Evolutionary conservation across 2,113 vertebrate genomes (phyloP).

Genomic region (Vulpes lagopus): DNA sequence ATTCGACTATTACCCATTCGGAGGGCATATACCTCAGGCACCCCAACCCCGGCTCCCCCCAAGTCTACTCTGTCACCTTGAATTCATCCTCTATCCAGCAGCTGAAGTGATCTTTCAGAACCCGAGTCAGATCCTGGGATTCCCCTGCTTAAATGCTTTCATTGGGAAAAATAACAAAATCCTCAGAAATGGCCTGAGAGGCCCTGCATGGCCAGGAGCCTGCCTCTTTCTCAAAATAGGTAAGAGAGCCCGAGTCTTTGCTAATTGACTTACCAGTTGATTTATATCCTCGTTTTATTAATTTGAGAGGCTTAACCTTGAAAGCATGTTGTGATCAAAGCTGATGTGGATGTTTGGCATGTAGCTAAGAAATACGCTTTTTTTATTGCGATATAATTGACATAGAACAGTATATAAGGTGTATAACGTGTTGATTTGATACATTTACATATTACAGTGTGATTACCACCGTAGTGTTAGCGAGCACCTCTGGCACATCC

Average conservation of each 20-base stretch:
- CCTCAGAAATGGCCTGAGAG: neutral
- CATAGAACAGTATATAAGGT: neutral
- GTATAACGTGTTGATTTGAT: neutral
- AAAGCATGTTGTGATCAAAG: conserved; percentile 19
- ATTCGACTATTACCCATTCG: neutral
- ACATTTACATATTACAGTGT: neutral
- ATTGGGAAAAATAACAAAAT: neutral
- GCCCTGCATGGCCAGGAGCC: rapidly evolving
- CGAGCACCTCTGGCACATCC: neutral
- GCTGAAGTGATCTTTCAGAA: neutral
- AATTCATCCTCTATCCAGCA: neutral
- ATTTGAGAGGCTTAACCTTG: neutral
- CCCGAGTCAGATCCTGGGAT: neutral
- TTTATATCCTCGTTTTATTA: conserved; percentile 5
- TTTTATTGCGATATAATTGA: neutral
- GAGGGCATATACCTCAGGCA: neutral
- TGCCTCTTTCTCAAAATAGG: neutral
- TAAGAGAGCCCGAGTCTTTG: neutral
- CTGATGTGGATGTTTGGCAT: neutral
- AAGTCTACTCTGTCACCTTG: neutral
- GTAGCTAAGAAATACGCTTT: neutral
- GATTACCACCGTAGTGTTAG: neutral
- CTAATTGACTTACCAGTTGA: conserved; percentile 16
- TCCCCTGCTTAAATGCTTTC: neutral
- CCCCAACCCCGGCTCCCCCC: no score